phyloP scores from a whole-genome alignment of 2,888 invertebrate species.

The Ptycholaimellus sp. region DNA sequence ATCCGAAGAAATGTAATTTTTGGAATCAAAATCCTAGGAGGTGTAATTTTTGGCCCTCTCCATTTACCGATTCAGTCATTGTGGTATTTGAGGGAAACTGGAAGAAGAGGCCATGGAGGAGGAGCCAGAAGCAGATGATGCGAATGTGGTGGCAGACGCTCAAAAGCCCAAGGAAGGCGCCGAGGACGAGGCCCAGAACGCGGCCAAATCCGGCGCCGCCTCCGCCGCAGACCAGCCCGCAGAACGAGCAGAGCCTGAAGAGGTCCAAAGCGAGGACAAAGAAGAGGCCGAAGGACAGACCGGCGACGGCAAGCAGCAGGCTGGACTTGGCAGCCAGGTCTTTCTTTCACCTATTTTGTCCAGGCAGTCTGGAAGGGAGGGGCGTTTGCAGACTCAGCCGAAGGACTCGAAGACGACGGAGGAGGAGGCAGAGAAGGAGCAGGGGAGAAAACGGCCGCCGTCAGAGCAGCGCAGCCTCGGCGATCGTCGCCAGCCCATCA shows the following conservation, averaged over 20 bases:
- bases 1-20: too few species aligned
- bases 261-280: conserved; percentile 9
- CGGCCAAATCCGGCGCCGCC: too few species aligned
- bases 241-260: conserved; percentile 42
- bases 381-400: conserved; percentile 3
- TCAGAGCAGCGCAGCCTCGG: background rate
- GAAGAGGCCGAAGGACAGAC: conserved; percentile 36
- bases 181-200: conserved; percentile 15
- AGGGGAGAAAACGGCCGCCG: background rate
- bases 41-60: too few species aligned
- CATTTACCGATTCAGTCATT: too few species aligned
- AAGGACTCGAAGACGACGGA: conserved; percentile 7
- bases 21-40: too few species aligned
- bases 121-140: conserved; percentile 30
- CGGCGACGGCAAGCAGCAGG: conserved; percentile 8
- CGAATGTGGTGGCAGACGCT: conserved; percentile 51
- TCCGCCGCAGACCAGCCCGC: too few species aligned
- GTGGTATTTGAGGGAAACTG: too few species aligned
- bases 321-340: background rate
- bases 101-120: conserved; percentile 24
- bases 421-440: conserved; percentile 7
- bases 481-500: background rate
- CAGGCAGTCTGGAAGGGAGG: background rate
- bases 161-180: conserved; percentile 32
- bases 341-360: background rate